Conservation (phyloP, 2,113 vertebrate species). For the Otolemur garnettii region DNA sequence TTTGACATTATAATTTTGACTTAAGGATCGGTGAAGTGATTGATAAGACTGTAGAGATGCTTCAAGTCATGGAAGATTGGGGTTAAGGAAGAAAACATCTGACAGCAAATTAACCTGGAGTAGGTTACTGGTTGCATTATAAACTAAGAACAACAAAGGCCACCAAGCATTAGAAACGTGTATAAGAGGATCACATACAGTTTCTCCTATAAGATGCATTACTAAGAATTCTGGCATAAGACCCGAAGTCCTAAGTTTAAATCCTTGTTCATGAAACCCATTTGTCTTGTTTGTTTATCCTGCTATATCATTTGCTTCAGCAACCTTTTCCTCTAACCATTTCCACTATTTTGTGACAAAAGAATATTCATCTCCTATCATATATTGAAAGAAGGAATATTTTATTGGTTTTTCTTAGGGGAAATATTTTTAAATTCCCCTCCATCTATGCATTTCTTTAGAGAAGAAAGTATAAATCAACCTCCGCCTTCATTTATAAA, state of each 20-base stretch:
- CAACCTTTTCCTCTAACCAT: constrained; percentile 23
- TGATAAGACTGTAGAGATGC: background rate
- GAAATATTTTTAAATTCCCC: constrained; percentile 40
- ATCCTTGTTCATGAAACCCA: background rate
- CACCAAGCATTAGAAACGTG: background rate
- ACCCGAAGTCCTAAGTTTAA: background rate
- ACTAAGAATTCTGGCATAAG: background rate
- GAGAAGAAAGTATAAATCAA: background rate
- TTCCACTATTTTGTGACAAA: background rate
- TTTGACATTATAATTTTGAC: background rate
- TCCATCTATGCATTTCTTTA: constrained; percentile 1
- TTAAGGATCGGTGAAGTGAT: background rate
- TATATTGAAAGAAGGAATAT: background rate
- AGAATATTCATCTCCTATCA: background rate
- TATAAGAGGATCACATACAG: background rate
- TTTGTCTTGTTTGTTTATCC: background rate
- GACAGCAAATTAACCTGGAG: background rate
- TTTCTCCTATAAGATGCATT: background rate
- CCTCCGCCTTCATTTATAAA: background rate
- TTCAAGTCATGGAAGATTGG: background rate
- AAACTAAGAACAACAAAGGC: background rate
- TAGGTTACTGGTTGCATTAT: background rate
- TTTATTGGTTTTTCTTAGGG: background rate
- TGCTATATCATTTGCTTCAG: background rate
- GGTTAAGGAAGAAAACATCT: background rate